phyloP scores from a whole-genome alignment of 1,140 invertebrate species.

The Littorina saxatilis region DNA sequence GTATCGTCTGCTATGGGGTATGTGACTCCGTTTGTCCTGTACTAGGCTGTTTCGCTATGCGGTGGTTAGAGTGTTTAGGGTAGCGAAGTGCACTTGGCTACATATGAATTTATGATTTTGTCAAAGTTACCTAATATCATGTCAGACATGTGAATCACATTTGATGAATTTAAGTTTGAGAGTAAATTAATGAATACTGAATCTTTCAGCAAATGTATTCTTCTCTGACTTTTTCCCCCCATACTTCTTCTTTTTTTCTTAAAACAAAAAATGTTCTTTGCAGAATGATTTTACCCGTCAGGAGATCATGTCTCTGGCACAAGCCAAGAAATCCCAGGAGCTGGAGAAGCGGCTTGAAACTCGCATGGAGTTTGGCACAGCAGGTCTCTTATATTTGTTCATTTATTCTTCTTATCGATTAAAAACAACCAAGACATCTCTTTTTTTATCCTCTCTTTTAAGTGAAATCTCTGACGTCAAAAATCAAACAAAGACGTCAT shows the following conservation, averaged over 20 bases:
- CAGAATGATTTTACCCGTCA: slow-evolving; percentile 72
- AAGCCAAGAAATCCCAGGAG: slow-evolving; percentile 76
- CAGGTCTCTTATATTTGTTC: slow-evolving; percentile 77
- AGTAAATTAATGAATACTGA: not conserved
- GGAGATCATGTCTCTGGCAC: slow-evolving; percentile 79
- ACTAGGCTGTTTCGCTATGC: no score
- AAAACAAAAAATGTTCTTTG: not conserved
- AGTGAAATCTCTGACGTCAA: no score
- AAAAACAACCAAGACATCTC: not conserved
- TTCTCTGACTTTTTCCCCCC: not conserved
- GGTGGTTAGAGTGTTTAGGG: no score
- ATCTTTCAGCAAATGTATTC: not conserved
- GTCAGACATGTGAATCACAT: no score
- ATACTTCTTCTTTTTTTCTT: not conserved
- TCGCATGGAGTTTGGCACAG: slow-evolving; percentile 90
- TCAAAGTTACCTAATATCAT: not conserved
- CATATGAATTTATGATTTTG: not conserved
- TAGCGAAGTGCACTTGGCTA: no score
- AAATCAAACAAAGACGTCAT: no score
- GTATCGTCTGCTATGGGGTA: no score
- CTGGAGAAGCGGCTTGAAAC: slow-evolving; percentile 80
- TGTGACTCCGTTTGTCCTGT: no score
- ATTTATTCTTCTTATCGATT: not conserved
- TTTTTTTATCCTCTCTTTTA: slow-evolving; percentile 11
- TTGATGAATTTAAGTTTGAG: no score